phyloP scores from a whole-genome alignment of 2,113 vertebrate species.

The Pomatorhinus ruficollis region DNA sequence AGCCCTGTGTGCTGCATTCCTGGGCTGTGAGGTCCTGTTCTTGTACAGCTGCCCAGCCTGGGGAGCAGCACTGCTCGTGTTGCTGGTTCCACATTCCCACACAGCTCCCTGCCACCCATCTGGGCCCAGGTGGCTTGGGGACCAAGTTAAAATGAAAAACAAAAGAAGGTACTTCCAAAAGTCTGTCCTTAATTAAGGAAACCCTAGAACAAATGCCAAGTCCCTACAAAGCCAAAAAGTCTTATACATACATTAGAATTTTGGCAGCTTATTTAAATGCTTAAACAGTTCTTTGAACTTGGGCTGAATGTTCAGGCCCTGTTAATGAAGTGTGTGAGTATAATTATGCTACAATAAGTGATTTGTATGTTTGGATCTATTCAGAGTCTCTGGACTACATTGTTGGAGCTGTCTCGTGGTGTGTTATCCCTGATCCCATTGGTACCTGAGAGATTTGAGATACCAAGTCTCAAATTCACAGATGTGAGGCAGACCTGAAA shows the following conservation, averaged over 20 bases:
- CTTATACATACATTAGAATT: background rate
- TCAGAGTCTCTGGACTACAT: background rate
- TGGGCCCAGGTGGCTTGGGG: background rate
- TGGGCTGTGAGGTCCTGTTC: slow-evolving; percentile 40
- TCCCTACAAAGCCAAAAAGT: background rate
- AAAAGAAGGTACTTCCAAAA: background rate
- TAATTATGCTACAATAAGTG: background rate
- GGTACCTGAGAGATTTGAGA: background rate
- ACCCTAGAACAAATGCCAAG: background rate
- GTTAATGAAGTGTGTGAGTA: background rate
- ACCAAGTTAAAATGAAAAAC: background rate
- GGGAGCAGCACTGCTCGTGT: background rate
- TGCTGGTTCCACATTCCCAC: background rate
- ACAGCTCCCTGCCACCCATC: background rate
- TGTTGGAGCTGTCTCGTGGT: background rate
- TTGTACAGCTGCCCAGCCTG: slow-evolving; percentile 11
- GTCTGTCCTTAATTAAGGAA: slow-evolving; percentile 2
- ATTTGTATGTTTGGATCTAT: background rate
- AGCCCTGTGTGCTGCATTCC: slow-evolving; percentile 22
- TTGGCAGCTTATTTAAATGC: background rate
- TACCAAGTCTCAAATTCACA: background rate
- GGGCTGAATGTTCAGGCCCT: background rate
- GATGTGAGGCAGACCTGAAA: background rate
- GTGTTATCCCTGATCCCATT: background rate
- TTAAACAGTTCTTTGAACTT: background rate